Evolutionary conservation across 1,140 invertebrate species (phyloP).

Genomic region (Chrysoperla carnea): DNA sequence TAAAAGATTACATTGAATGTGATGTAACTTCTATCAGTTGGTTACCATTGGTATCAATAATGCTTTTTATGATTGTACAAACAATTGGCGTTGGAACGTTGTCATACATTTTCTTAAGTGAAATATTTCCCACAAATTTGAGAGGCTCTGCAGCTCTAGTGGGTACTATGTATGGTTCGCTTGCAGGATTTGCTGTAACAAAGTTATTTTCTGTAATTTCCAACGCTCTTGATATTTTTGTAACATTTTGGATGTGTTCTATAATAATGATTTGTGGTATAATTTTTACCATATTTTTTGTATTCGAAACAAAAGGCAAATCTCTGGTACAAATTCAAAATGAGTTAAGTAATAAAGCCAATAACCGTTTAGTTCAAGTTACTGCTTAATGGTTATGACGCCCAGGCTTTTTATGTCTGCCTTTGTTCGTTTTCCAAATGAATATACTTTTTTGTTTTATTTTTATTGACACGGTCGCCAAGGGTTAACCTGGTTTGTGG

Average conservation of each 20-base stretch:
- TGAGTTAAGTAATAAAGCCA: no score
- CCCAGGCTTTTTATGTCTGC: no score
- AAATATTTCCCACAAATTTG: conserved; percentile 19
- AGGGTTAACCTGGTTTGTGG: no score
- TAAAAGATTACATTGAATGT: conserved; percentile 2
- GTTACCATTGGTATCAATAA: conserved; percentile 13
- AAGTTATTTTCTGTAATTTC: conserved; percentile 15
- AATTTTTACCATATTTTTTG: no score
- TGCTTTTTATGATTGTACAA: conserved; percentile 13
- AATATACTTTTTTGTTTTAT: no score
- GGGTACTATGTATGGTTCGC: conserved; percentile 10
- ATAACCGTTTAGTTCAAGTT: no score
- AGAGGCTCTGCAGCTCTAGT: conserved; percentile 17
- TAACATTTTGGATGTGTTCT: conserved; percentile 8
- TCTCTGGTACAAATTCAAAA: no score
- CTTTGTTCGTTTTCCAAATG: no score
- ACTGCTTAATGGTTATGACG: no score
- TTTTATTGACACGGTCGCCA: no score
- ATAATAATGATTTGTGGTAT: no score
- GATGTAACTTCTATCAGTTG: conserved; percentile 7
- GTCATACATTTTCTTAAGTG: conserved; percentile 18
- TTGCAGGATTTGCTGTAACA: conserved; percentile 13
- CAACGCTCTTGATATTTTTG: conserved; percentile 7
- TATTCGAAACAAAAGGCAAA: no score
- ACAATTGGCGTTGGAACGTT: conserved; percentile 12